A percentile compares a stretch with the other conserved stretches of the same genome.
These are phyloP conservation scores for Trinectes maculatus DNA, from an alignment of 2,113 vertebrate species.

Conservation along the genomic window DNA sequence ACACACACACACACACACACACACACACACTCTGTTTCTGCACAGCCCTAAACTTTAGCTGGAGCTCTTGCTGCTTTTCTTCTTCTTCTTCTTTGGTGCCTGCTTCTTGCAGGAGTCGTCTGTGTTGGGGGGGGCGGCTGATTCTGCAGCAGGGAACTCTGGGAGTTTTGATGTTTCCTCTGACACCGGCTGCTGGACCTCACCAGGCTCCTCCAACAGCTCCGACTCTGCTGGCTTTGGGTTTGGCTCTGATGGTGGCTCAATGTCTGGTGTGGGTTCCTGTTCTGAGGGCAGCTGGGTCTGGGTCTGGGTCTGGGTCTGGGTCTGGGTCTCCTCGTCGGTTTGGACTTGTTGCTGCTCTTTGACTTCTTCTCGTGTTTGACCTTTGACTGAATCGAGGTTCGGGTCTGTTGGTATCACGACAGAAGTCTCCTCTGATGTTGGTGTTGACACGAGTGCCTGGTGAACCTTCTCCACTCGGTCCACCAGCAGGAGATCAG, in stretches of 20 bases:
- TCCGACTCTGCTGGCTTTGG: background rate
- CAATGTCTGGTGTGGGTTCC: background rate
- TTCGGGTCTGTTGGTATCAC: background rate
- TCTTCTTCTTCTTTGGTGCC: constrained; percentile 74
- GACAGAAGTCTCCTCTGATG: background rate
- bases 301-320: no score
- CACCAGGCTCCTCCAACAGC: background rate
- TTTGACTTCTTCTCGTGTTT: background rate
- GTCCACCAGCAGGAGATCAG: background rate
- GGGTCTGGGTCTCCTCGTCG: background rate
- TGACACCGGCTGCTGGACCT: constrained; percentile 5
- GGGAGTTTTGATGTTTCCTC: background rate
- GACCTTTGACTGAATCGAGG: background rate
- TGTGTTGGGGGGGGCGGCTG: background rate
- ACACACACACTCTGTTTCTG: constrained; percentile 1
- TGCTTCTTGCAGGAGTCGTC: constrained; percentile 45
- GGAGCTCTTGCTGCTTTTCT: constrained; percentile 48
- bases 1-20: constrained; percentile 23
- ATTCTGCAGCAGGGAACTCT: background rate
- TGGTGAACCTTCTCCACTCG: constrained; percentile 17
- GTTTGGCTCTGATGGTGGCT: constrained; percentile 11
- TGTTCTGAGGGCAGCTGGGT: background rate
- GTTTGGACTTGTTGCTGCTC: constrained; percentile 9
- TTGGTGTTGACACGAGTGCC: background rate
- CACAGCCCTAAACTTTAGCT: constrained; percentile 43